A percentile compares a stretch with the other conserved stretches of the same genome.
Evolutionary conservation across 2,888 invertebrate species (phyloP).

Genomic region (Trachelus iudaicus): DNA sequence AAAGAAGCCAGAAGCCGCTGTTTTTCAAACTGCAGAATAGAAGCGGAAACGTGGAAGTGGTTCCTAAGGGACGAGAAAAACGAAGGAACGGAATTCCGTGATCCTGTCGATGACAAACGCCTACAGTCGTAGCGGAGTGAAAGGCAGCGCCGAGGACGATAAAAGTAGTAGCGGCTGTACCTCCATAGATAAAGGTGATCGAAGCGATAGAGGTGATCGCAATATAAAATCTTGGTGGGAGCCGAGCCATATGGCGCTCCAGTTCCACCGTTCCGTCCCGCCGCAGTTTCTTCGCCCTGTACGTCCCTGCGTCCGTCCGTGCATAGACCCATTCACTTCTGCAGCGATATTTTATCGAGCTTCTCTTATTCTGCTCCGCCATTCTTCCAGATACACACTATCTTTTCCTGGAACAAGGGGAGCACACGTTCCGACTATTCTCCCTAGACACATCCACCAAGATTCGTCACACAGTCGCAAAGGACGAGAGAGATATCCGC

Average conservation of each 20-base stretch:
- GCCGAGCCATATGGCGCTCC: constrained; percentile 38
- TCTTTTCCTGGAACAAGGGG: neutral
- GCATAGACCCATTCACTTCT: constrained; percentile 31
- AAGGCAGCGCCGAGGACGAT: constrained; percentile 16
- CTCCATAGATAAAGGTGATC: constrained; percentile 41
- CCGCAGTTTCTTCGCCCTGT: constrained; percentile 4
- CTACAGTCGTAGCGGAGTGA: neutral
- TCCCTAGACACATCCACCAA: neutral
- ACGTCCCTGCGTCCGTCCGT: constrained; percentile 31
- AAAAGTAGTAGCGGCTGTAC: constrained; percentile 29
- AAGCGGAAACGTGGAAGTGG: neutral
- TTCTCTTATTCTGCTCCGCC: constrained; percentile 18
- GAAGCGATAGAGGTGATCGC: constrained; percentile 42
- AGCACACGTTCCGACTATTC: neutral
- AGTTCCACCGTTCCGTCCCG: constrained; percentile 11
- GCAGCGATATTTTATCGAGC: constrained; percentile 41
- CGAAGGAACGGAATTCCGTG: neutral
- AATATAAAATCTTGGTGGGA: constrained; percentile 50
- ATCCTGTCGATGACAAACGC: neutral
- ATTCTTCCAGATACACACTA: neutral
- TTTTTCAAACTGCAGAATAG: neutral
- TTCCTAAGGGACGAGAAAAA: neutral
- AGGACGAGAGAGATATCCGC: neutral
- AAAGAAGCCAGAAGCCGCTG: neutral
- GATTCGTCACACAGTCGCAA: neutral